A percentile compares a stretch with the other conserved stretches of the same genome.
phyloP scores from a whole-genome alignment of 1,140 invertebrate species.

The Belonocnema kinseyi region DNA sequence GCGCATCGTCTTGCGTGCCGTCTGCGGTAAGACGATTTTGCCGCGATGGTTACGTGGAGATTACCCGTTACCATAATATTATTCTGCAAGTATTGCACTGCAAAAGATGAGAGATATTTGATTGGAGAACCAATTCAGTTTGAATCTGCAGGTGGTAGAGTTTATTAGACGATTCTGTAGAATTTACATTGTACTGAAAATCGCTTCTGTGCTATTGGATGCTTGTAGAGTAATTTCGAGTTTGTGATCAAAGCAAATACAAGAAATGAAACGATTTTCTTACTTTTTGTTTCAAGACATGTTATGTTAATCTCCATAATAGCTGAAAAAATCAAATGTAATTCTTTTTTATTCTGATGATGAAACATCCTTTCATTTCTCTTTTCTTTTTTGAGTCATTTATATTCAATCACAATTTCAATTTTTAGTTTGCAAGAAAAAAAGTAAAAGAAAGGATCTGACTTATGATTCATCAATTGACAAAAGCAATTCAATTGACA shows the following conservation, averaged over 20 bases:
- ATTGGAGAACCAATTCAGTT: slow-evolving; percentile 18
- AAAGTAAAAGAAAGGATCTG: neutral
- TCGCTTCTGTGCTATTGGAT: too few relatives aligned
- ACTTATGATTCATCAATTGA: slow-evolving; percentile 11
- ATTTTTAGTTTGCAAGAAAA: slow-evolving; percentile 13
- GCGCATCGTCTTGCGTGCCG: slow-evolving; percentile 48
- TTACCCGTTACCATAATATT: slow-evolving; percentile 36
- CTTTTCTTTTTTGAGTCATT: slow-evolving; percentile 15
- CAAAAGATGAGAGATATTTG: slow-evolving; percentile 8
- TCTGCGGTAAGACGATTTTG: slow-evolving; percentile 20
- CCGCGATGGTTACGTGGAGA: slow-evolving; percentile 32
- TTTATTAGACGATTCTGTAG: neutral
- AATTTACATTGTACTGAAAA: neutral
- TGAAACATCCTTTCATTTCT: neutral
- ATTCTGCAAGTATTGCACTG: slow-evolving; percentile 18
- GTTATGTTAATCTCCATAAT: neutral
- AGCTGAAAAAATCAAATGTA: neutral
- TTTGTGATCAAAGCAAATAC: too few relatives aligned
- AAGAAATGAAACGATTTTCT: too few relatives aligned
- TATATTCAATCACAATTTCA: slow-evolving; percentile 13
- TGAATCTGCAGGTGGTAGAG: slow-evolving; percentile 1
- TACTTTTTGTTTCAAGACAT: too few relatives aligned
- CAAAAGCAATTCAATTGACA: neutral
- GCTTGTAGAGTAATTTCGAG: too few relatives aligned
- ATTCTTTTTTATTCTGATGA: neutral